phyloP scores from a whole-genome alignment of 2,797 vertebrate genomes.

The Cuculus canorus region DNA sequence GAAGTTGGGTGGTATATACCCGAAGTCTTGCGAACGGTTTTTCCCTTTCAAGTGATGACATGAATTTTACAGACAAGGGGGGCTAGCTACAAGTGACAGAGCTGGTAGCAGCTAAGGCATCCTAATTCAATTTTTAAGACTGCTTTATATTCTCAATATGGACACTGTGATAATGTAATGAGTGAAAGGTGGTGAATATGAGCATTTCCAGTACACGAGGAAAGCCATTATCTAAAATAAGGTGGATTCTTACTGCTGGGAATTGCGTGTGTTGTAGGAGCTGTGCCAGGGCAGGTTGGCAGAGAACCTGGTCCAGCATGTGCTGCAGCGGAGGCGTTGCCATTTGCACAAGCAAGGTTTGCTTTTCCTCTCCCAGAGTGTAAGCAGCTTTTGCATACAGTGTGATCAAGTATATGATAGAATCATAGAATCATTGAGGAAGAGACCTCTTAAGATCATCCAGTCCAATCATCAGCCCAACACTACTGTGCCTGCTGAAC shows the following conservation, averaged over 20 bases:
- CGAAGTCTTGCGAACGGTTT: neutral
- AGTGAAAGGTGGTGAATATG: neutral
- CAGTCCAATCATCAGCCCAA: no score
- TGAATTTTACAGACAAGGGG: neutral
- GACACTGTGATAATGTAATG: neutral
- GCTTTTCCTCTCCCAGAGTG: neutral
- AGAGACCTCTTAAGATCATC: no score
- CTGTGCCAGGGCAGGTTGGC: neutral
- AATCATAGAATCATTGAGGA: no score
- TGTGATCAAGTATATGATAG: neutral
- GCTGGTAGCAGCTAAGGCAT: neutral
- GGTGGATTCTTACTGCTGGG: neutral
- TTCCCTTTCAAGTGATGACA: neutral
- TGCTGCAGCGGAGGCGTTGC: accelerated
- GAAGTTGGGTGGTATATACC: neutral
- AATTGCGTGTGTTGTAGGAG: neutral
- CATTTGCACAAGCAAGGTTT: neutral
- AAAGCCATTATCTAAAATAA: neutral
- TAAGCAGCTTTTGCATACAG: neutral
- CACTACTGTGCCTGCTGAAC: no score
- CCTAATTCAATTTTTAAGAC: neutral
- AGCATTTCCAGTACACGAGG: neutral
- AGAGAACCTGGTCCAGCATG: neutral
- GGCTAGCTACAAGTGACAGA: neutral
- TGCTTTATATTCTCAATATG: neutral